A percentile compares a stretch with the other conserved stretches of the same genome.
These are phyloP conservation scores for Tympanuchus pallidicinctus DNA, from an alignment of 2,113 vertebrate genomes.

Conservation along the genomic window DNA sequence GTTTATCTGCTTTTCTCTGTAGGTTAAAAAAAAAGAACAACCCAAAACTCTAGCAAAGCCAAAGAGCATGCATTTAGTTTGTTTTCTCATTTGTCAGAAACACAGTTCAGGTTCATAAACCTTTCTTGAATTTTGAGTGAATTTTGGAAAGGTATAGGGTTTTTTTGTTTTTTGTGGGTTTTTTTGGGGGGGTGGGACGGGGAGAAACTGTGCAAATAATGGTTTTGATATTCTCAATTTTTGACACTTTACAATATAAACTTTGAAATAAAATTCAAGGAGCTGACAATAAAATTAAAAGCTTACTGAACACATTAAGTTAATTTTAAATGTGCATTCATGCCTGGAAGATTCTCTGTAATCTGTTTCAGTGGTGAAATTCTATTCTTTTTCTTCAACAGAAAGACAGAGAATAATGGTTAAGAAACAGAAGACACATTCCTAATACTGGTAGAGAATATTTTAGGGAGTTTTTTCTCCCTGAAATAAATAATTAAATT, in stretches of 20 bases:
- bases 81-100: background rate
- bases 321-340: background rate
- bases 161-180: background rate
- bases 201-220: background rate
- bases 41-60: slow-evolving; percentile 3
- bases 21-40: background rate
- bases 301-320: background rate
- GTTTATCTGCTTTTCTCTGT: background rate
- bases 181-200: too few species aligned
- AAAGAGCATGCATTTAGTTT: background rate
- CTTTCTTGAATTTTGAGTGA: background rate
- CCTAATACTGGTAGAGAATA: background rate
- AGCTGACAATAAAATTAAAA: background rate
- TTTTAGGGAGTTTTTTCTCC: background rate
- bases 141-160: background rate
- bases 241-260: background rate
- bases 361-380: background rate
- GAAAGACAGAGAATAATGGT: background rate
- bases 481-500: background rate
- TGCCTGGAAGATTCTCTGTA: background rate
- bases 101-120: background rate
- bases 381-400: background rate
- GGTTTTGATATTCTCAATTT: background rate
- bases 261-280: background rate
- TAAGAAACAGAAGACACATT: background rate